Conservation (phyloP, 2,888 invertebrate species). For the Ectobius pallidus region DNA sequence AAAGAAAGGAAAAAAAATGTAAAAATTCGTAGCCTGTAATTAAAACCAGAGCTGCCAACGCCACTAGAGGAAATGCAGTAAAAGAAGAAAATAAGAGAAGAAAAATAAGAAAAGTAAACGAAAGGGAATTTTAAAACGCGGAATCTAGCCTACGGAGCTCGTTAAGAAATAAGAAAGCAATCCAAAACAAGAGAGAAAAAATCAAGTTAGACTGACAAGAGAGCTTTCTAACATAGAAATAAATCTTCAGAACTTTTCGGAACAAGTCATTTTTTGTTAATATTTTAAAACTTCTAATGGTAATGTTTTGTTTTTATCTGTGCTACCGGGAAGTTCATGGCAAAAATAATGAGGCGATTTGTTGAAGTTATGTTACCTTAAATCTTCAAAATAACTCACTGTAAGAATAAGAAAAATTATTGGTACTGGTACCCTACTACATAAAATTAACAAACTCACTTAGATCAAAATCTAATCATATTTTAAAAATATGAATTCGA, state of each 20-base stretch:
- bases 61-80: slow-evolving; percentile 8
- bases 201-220: slow-evolving; percentile 19
- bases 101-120: slow-evolving; percentile 36
- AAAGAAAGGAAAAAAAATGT: not conserved
- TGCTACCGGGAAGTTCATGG: no score
- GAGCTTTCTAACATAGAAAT: not conserved
- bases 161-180: slow-evolving; percentile 35
- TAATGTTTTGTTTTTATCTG: no score
- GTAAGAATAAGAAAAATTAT: no score
- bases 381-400: no score
- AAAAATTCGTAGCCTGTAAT: slow-evolving; percentile 5
- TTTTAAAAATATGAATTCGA: no score
- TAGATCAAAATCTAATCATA: no score
- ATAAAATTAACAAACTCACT: no score
- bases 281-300: no score
- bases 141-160: slow-evolving; percentile 35
- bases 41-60: not conserved
- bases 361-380: no score
- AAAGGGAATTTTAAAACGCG: slow-evolving; percentile 34
- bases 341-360: no score
- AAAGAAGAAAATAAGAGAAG: slow-evolving; percentile 13
- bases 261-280: no score
- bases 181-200: slow-evolving; percentile 34
- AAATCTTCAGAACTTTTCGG: not conserved
- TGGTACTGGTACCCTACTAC: no score